Conservation (phyloP, 2,113 vertebrate species). For the Megaceryle maxima region DNA sequence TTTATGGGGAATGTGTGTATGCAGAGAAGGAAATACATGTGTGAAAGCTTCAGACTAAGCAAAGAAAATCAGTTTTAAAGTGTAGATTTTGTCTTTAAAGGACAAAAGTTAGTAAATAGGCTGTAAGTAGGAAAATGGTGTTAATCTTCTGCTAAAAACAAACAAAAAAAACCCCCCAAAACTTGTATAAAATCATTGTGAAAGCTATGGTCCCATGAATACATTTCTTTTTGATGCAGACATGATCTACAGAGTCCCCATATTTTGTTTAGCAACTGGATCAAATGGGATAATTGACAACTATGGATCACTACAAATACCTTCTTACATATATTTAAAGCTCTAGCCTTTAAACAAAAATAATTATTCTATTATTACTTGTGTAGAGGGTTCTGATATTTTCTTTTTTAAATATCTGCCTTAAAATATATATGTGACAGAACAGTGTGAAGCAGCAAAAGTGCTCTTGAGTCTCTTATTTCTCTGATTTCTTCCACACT, state of each 20-base stretch:
- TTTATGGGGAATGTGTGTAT: not conserved
- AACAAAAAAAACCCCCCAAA: too few species aligned
- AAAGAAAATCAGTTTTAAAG: not conserved
- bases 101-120: not conserved
- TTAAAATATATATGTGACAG: not conserved
- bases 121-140: not conserved
- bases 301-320: not conserved
- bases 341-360: not conserved
- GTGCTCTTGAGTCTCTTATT: not conserved
- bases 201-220: not conserved
- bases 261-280: not conserved
- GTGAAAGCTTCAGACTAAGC: not conserved
- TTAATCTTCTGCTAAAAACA: not conserved
- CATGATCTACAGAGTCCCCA: not conserved
- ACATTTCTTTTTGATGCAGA: not conserved
- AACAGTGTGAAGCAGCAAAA: not conserved
- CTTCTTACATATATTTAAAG: not conserved
- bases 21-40: rapidly evolving
- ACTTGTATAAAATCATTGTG: not conserved
- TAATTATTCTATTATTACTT: not conserved
- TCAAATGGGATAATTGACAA: not conserved
- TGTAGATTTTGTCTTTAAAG: not conserved
- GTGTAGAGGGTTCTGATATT: not conserved
- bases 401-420: not conserved
- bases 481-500: not conserved